Evolutionary conservation across 2,888 invertebrate genomes (phyloP), one percentile per base, ranked within the genome.

Genomic region (Caenorhabditis wallacei): DNA sequence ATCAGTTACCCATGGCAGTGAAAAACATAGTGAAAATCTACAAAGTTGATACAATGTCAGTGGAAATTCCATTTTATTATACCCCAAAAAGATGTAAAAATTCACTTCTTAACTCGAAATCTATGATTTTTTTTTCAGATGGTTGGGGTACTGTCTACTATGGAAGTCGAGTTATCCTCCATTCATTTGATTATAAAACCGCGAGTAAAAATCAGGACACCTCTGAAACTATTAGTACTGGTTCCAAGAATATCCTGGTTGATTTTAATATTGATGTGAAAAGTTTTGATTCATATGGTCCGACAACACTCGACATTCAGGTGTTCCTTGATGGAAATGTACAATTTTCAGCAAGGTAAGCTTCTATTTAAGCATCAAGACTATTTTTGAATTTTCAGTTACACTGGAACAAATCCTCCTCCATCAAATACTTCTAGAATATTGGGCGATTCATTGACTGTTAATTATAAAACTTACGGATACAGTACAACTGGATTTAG

Each of bases 261-360:
- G 43, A 69, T 26, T 69, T 56, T 30, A 69, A 56, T 7, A 40
- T 69, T 43, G 56, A 69, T 5, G 56, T 69, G 20, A 69, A 56
- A 3, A 18, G 13, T 20, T 35, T 56, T 20, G 56, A 69, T 37
- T 56, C 43, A 3, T 20, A 18, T 8, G 26, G 40, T 0, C 7
- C 40, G 11, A 69, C 69, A 1, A 53, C 53, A 16, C 46, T 69
- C 0, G 26, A 16, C 1, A 18, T 26, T 10, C 10, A n/a, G 20
- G 37, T 69, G 0, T 0, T n/a, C 10, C 24, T 40, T 2, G 56
- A 56, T n/a, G 43, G 43, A 16, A 56, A 56, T 1, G n/a, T 13
- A 1, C 46, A 57, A 1, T 71, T 61, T n/a, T 40, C 46, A 5
- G 16, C 48, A 20, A 59, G n/a, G 71, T 61, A 20, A 48, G 71